Base-by-base conservation (phyloP, 1,140 invertebrate genomes). In the Drosophila dunni region DNA sequence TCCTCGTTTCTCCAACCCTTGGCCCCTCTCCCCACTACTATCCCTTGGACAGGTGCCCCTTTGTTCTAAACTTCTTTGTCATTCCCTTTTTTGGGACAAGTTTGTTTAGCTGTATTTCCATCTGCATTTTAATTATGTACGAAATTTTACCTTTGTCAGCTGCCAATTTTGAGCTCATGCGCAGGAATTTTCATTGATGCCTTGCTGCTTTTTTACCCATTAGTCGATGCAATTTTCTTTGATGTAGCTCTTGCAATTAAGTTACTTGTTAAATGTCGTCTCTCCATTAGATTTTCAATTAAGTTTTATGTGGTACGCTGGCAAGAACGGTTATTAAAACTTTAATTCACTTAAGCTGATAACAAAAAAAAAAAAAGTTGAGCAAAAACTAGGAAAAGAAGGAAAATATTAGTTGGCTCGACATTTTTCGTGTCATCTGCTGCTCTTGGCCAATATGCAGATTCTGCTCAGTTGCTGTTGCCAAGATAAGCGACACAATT, bases 341-440 rank as follows among this genome's bases (percentile, higher is more conserved):
- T 75, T 89, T 75, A 84, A 88, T 89, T 89, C 84, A 89, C 67
- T 88, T 89, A 80, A 57, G 40, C 57, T 75, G 42, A 68, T 70
- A 64, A 62, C 45, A 83, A 75, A 74, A 71, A 75, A 73, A 76
- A 4, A 29, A 5, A 29, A 5, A 29, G 17, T 20, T 29, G 6
- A 29, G 6, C n/a, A n/a, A 29, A 29, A 29, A 29, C 1, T 29
- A 54, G 46, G 78, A 67, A 62, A 54, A 81, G 67, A 57, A 60
- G 46, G 75, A 78, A 69, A 78, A 78, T 76, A 83, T 69, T 70
- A 80, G 60, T 75, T 76, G 62, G 67, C 56, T 66, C 45, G 64
- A 71, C 72, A 48, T 68, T 76, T 72, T 73, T 58, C 63, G 77
- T 68, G 75, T 81, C 84, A 83, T 89, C 83, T 70, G 66, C 60